phyloP scores from a whole-genome alignment of 2,113 vertebrate genomes.

The Clarias batrachus region DNA sequence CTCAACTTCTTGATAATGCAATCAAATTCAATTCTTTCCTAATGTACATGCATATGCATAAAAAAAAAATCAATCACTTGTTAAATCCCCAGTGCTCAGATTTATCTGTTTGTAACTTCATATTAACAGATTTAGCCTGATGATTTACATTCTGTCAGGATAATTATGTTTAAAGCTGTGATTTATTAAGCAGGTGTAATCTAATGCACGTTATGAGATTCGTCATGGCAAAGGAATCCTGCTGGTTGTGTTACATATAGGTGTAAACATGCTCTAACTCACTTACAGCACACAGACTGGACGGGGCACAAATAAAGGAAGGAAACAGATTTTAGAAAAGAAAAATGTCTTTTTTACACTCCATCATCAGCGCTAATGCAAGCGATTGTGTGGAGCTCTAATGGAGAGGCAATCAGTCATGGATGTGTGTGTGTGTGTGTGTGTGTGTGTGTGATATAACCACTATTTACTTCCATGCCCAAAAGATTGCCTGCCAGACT shows the following conservation, averaged over 20 bases:
- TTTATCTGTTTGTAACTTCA: neutral
- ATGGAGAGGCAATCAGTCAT: neutral
- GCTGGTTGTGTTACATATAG: neutral
- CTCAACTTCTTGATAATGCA: neutral
- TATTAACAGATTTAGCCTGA: neutral
- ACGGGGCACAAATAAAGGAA: neutral
- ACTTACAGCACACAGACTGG: neutral
- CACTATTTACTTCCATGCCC: neutral
- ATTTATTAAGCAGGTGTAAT: constrained; percentile 17
- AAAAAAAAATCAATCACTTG: neutral
- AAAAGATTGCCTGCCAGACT: neutral
- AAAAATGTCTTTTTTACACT: too few species aligned
- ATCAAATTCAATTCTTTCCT: neutral
- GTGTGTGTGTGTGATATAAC: neutral
- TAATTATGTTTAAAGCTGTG: neutral
- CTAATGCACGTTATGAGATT: constrained; percentile 1
- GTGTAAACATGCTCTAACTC: neutral
- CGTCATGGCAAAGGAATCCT: constrained; percentile 3
- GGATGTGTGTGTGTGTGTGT: neutral
- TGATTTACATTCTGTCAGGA: neutral
- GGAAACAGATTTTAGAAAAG: neutral
- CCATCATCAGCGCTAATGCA: neutral
- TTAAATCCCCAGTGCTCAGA: neutral
- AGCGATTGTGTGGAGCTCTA: neutral
- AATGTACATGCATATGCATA: neutral